These are phyloP conservation scores for Macroglossus sobrinus DNA, from an alignment of 2,113 vertebrate genomes.

Conservation along the genomic window DNA sequence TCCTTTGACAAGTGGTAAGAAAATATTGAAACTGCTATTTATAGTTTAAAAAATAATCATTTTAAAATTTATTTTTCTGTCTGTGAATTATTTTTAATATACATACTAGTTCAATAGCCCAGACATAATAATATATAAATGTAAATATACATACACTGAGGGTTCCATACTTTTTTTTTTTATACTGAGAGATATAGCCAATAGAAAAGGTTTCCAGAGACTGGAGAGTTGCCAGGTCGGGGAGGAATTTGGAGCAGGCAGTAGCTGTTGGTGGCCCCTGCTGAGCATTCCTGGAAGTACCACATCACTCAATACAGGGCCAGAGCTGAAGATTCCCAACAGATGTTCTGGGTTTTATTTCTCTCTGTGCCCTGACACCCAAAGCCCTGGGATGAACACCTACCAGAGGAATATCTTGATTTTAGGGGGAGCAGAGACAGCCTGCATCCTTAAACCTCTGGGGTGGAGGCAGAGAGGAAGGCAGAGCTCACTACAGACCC, in stretches of 20 bases:
- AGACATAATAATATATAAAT: neutral
- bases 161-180: neutral
- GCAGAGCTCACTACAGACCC: neutral
- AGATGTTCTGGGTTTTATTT: neutral
- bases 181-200: neutral
- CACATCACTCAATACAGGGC: neutral
- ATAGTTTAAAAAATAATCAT: neutral
- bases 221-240: rapidly evolving
- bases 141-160: neutral
- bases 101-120: neutral
- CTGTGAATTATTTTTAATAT: neutral
- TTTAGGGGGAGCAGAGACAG: neutral
- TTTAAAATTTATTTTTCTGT: neutral
- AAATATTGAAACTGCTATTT: neutral
- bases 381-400: neutral
- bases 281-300: neutral
- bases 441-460: neutral
- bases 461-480: neutral
- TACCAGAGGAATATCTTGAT: neutral
- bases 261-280: neutral
- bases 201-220: neutral
- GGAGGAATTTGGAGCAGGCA: rapidly evolving
- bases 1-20: neutral
- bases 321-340: neutral
- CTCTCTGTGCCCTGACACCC: neutral